phyloP scores from a whole-genome alignment of 1,140 invertebrate species.

The Drosophila leontia region DNA sequence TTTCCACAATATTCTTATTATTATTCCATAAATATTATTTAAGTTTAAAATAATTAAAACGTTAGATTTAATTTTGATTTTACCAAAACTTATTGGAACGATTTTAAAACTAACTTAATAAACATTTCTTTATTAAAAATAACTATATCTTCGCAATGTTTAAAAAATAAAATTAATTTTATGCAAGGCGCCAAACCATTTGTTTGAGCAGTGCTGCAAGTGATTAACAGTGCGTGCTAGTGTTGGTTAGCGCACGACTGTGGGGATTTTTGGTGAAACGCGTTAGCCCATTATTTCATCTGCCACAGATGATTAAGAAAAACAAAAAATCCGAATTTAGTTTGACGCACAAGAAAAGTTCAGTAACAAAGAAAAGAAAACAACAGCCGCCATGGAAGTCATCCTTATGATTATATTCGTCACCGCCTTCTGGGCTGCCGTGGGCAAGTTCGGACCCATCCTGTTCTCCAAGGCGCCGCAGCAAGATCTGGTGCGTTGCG shows the following conservation, averaged over 20 bases:
- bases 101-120: too few relatives aligned
- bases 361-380: background rate
- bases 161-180: background rate
- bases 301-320: slow-evolving; percentile 30
- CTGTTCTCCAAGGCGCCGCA: slow-evolving; percentile 95
- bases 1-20: background rate
- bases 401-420: slow-evolving; percentile 91
- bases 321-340: slow-evolving; percentile 37
- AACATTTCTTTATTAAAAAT: too few relatives aligned
- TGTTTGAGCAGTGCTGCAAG: slow-evolving; percentile 20
- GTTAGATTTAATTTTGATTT: too few relatives aligned
- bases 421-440: slow-evolving; percentile 92
- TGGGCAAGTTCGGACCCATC: slow-evolving; percentile 93
- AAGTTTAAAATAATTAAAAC: too few relatives aligned
- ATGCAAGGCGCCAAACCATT: slow-evolving; percentile 16
- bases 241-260: slow-evolving; percentile 1
- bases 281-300: slow-evolving; percentile 16
- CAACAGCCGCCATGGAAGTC: slow-evolving; percentile 14
- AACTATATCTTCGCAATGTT: background rate
- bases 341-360: slow-evolving; percentile 38
- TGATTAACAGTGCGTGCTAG: background rate
- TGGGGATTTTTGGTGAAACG: slow-evolving; percentile 6
- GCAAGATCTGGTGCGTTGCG: slow-evolving; percentile 91
- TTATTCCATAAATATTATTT: background rate
- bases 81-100: too few relatives aligned